phyloP scores from a whole-genome alignment of 2,888 invertebrate species.

The Steinernema hermaphroditum region DNA sequence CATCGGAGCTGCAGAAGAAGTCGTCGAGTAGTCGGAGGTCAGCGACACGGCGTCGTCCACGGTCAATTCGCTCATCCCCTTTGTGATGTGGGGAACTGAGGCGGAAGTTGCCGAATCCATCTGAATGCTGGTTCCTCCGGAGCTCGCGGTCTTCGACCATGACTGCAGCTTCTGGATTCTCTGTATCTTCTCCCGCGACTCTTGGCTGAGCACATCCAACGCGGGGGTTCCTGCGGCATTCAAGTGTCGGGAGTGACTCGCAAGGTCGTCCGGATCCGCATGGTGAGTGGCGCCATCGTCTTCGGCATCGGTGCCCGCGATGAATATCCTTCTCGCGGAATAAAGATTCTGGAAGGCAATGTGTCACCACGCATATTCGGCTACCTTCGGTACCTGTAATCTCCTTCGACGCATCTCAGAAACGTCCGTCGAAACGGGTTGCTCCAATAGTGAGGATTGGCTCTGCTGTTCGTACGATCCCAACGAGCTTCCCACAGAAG shows the following conservation, averaged over 20 bases:
- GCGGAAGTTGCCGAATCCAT: neutral
- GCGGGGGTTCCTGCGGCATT: slow-evolving; percentile 53
- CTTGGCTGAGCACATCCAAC: slow-evolving; percentile 56
- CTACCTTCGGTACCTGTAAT: slow-evolving; percentile 33
- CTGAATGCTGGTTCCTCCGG: neutral
- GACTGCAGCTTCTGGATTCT: slow-evolving; percentile 47
- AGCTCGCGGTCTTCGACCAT: slow-evolving; percentile 18
- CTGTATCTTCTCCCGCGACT: slow-evolving; percentile 59
- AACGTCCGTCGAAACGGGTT: slow-evolving; percentile 15
- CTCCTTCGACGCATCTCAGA: slow-evolving; percentile 14
- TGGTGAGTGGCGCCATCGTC: slow-evolving; percentile 33
- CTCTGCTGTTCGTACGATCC: slow-evolving; percentile 35
- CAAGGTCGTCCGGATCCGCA: slow-evolving; percentile 49
- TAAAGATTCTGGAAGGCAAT: slow-evolving; percentile 43
- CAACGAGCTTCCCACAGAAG: slow-evolving; percentile 46
- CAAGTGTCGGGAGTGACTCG: slow-evolving; percentile 56
- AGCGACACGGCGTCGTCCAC: slow-evolving; percentile 48
- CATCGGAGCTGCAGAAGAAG: slow-evolving; percentile 36
- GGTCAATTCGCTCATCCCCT: slow-evolving; percentile 5
- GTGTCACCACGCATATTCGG: neutral
- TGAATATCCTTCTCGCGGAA: slow-evolving; percentile 61
- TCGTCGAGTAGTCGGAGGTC: slow-evolving; percentile 58
- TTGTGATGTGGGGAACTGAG: slow-evolving; percentile 25
- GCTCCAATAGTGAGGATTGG: slow-evolving; percentile 16
- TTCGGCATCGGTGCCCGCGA: slow-evolving; percentile 50